Conservation (phyloP, 2,113 vertebrate species). For the Aepyceros melampus region DNA sequence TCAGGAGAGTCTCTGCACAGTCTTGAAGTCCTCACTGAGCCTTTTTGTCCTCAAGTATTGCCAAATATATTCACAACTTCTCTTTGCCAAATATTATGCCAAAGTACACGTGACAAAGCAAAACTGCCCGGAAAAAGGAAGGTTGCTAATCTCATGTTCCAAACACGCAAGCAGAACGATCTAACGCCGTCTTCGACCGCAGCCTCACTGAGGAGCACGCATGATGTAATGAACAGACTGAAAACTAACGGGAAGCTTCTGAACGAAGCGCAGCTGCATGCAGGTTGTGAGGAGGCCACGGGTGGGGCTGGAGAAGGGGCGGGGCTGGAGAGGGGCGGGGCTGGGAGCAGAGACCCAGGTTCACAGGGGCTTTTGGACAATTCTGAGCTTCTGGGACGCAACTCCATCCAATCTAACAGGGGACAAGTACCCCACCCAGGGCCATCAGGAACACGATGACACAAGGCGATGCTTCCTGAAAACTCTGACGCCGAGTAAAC, state of each 20-base stretch:
- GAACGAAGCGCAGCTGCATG: not conserved
- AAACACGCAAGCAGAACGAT: constrained; percentile 33
- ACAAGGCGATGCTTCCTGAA: not conserved
- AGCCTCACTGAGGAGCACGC: constrained; percentile 34
- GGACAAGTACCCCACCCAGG: not conserved
- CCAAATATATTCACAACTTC: constrained; percentile 66
- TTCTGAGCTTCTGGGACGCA: not conserved
- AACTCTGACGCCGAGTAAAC: not conserved
- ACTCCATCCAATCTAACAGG: not conserved
- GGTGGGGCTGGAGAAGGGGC: no score
- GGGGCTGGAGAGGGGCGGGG: not conserved
- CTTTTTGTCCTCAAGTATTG: constrained; percentile 17
- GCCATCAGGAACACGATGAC: not conserved
- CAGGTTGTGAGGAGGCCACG: not conserved
- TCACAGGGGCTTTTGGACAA: not conserved
- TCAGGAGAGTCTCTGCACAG: not conserved
- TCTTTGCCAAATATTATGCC: constrained; percentile 35
- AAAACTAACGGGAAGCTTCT: not conserved
- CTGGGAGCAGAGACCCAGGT: not conserved
- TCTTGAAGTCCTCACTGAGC: not conserved
- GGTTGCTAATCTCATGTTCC: constrained; percentile 34
- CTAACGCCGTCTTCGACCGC: constrained; percentile 50
- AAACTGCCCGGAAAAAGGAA: not conserved
- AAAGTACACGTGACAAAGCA: constrained; percentile 45
- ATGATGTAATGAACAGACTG: not conserved